Evolutionary conservation across 2,888 invertebrate species (phyloP).

Genomic region (Lasioglossum villosulum): DNA sequence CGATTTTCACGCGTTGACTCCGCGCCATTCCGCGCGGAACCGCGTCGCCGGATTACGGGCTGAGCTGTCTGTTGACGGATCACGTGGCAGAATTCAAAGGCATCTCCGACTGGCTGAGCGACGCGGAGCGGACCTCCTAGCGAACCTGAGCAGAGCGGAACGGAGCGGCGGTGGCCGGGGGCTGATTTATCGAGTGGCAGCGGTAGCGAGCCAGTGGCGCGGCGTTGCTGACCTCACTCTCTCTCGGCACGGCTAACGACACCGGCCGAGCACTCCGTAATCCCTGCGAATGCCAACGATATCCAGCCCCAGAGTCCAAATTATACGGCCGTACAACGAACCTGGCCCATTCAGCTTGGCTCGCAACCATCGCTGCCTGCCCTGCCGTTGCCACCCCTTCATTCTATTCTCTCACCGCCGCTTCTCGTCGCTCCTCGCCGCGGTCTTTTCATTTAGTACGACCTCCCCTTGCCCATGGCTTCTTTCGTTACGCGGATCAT

Average conservation of each 20-base stretch:
- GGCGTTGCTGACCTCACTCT: slow-evolving; percentile 67
- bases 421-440: not conserved
- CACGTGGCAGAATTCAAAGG: slow-evolving; percentile 68
- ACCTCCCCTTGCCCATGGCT: not conserved
- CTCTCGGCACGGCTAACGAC: slow-evolving; percentile 60
- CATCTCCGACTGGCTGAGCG: slow-evolving; percentile 40
- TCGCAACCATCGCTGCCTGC: not conserved
- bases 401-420: not conserved
- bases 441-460: slow-evolving; percentile 15
- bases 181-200: slow-evolving; percentile 69
- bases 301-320: slow-evolving; percentile 53
- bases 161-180: slow-evolving; percentile 38
- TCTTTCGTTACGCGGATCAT: slow-evolving; percentile 5
- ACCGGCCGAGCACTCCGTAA: slow-evolving; percentile 49
- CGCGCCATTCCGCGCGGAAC: not conserved
- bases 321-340: slow-evolving; percentile 54
- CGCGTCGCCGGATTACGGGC: slow-evolving; percentile 39
- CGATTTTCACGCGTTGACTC: slow-evolving; percentile 44
- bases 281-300: slow-evolving; percentile 56
- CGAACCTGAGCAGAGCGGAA: not conserved
- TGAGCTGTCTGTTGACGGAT: slow-evolving; percentile 67
- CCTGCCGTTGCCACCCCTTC: slow-evolving; percentile 6
- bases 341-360: slow-evolving; percentile 25
- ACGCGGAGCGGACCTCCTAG: not conserved
- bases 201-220: slow-evolving; percentile 23